A percentile compares a stretch with the other conserved stretches of the same genome.
phyloP scores from a whole-genome alignment of 2,797 vertebrate species.

The Gymnothorax javanicus region DNA sequence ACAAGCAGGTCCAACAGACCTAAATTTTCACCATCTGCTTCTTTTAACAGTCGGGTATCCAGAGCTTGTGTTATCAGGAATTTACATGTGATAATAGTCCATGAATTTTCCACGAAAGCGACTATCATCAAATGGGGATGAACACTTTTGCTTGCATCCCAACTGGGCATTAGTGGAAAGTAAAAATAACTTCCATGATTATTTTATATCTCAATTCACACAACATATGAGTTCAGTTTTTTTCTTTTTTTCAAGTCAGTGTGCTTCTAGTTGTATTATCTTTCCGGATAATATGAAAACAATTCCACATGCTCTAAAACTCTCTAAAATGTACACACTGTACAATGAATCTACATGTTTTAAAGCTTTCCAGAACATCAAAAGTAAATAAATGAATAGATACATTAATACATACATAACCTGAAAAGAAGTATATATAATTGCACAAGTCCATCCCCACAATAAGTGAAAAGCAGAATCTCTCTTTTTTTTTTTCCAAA shows the following conservation, averaged over 20 bases:
- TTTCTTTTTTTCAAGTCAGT: conserved; percentile 53
- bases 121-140: conserved; percentile 19
- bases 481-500: conserved; percentile 41
- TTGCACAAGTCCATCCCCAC: conserved; percentile 52
- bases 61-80: background rate
- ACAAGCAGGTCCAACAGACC: background rate
- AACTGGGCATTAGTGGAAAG: conserved; percentile 33
- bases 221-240: conserved; percentile 27
- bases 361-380: conserved; percentile 74
- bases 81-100: background rate
- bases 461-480: conserved; percentile 36
- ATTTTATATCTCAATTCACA: conserved; percentile 32
- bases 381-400: conserved; percentile 51
- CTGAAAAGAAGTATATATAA: conserved; percentile 47
- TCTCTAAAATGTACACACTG: conserved; percentile 69
- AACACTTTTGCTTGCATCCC: conserved; percentile 17
- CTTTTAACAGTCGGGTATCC: background rate
- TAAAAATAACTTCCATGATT: conserved; percentile 41
- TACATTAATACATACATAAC: conserved; percentile 31
- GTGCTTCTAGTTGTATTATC: conserved; percentile 65
- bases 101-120: background rate
- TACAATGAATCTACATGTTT: conserved; percentile 76
- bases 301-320: conserved; percentile 77
- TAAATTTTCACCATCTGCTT: background rate
- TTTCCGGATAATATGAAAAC: conserved; percentile 72